Percentiles rank a stretch among this genome's conserved stretches.
These are phyloP conservation scores for Trachelus iudaicus DNA, from an alignment of 2,888 invertebrate species.

Conservation along the genomic window DNA sequence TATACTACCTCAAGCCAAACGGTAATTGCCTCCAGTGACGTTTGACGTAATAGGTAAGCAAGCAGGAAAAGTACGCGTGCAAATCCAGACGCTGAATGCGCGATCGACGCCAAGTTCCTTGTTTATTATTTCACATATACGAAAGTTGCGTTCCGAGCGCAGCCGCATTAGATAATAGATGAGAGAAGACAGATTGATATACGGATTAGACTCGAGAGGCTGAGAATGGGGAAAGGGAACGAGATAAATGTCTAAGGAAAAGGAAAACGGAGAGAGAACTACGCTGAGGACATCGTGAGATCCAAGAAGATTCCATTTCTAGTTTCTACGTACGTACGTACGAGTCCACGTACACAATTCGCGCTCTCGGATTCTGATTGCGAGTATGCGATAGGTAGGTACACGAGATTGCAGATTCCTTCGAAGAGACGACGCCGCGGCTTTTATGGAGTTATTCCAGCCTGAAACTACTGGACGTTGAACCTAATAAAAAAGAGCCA, in stretches of 20 bases:
- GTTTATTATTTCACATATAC: not conserved
- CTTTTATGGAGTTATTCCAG: not conserved
- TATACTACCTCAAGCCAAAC: not conserved
- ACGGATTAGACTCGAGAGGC: not conserved
- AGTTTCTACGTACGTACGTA: not conserved
- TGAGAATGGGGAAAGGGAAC: not conserved
- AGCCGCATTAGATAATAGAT: not conserved
- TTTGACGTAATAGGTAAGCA: not conserved
- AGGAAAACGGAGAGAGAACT: not conserved
- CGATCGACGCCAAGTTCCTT: not conserved
- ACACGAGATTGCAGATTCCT: not conserved
- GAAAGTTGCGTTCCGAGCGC: not conserved
- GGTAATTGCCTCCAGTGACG: not conserved
- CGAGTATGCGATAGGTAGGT: not conserved
- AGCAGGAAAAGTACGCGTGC: not conserved
- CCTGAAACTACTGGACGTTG: not conserved
- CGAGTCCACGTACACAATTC: not conserved
- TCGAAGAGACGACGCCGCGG: not conserved
- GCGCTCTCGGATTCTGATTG: not conserved
- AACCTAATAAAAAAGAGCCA: not conserved
- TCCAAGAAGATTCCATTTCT: not conserved
- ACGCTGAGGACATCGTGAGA: not conserved
- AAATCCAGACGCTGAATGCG: not conserved
- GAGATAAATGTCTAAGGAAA: not conserved
- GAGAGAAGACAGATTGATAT: not conserved